Evolutionary conservation across 2,888 invertebrate genomes (phyloP), one percentile per base, ranked within the genome.

Genomic region (Hypena proboscidalis): DNA sequence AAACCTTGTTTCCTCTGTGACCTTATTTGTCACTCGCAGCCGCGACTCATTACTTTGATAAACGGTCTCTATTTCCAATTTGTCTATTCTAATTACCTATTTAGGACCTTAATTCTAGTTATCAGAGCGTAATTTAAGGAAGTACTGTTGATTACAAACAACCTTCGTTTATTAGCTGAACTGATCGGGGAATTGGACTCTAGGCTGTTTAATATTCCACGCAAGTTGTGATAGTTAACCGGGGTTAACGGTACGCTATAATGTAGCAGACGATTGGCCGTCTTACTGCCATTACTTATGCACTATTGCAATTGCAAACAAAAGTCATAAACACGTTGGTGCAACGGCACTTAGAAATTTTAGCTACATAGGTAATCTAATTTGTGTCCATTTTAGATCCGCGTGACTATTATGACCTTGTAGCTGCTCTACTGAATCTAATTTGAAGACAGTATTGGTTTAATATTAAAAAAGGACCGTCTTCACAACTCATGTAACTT

Each of bases 1-100:
- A 35, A 47, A 34, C 41, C 53, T 55, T 55, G 60, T 67, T 70
- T 60, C 53, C 52, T 58, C 27, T 32, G 39, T 51, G 70, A 70
- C 74, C 73, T 74, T 66, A 70, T 59, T 67, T 58, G 66, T 56
- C 58, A 60, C 58, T 58, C 64, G 67, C 49, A 54, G 41, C 49
- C 39, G 39, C 51, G 14, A 29, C 20, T 38, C 33, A 31, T 36
- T 48, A 48, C 45, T 41, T 37, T 26, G 47, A 52, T 51, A 40
- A 48, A 51, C 52, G 52, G 40, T 52, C 41, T 32, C 25, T 31
- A 33, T 38, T 41, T 34, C 48, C 44, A 55, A 59, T 67, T 65
- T 57, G 42, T 27, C 49, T 34, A 46, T 55, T 56, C 56, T 52
- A 67, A 64, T 71, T 59, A 57, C 52, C 56, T 55, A 55, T 64